These are phyloP conservation scores for Drosophila malerkotliana DNA, from an alignment of 1,140 invertebrate genomes.

Conservation along the genomic window DNA sequence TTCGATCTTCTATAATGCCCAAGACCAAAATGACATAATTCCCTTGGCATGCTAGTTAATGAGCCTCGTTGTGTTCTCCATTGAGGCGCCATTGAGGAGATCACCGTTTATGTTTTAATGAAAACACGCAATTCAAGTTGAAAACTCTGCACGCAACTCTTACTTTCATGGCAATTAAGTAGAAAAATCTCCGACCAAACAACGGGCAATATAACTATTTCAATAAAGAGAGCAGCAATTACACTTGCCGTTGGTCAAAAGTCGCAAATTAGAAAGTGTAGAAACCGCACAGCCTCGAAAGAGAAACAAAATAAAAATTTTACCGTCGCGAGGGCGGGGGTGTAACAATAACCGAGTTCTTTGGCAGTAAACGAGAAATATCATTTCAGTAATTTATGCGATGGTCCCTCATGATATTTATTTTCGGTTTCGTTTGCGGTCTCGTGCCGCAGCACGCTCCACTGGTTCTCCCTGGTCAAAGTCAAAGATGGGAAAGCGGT, in stretches of 20 bases:
- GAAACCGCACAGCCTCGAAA: constrained; percentile 27
- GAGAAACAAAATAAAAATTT: constrained; percentile 5
- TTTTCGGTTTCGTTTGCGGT: constrained; percentile 57
- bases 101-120: not conserved
- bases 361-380: constrained; percentile 41
- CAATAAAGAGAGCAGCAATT: constrained; percentile 49
- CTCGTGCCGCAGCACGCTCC: constrained; percentile 41
- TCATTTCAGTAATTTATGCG: constrained; percentile 30
- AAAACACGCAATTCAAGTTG: constrained; percentile 57
- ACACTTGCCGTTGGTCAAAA: constrained; percentile 31
- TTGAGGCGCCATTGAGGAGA: constrained; percentile 8
- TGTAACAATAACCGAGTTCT: constrained; percentile 45
- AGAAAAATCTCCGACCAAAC: constrained; percentile 14
- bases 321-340: constrained; percentile 8
- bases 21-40: constrained; percentile 34
- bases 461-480: constrained; percentile 46
- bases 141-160: constrained; percentile 53
- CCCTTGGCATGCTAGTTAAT: constrained; percentile 1
- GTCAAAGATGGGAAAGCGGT: constrained; percentile 66
- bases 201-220: constrained; percentile 28
- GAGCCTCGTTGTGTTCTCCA: not conserved
- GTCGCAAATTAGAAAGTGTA: constrained; percentile 71
- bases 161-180: constrained; percentile 73
- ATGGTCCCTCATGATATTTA: constrained; percentile 23
- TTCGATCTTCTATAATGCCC: not conserved